Base-by-base conservation (phyloP, 1,140 invertebrate species). In the Ephestia elutella region DNA sequence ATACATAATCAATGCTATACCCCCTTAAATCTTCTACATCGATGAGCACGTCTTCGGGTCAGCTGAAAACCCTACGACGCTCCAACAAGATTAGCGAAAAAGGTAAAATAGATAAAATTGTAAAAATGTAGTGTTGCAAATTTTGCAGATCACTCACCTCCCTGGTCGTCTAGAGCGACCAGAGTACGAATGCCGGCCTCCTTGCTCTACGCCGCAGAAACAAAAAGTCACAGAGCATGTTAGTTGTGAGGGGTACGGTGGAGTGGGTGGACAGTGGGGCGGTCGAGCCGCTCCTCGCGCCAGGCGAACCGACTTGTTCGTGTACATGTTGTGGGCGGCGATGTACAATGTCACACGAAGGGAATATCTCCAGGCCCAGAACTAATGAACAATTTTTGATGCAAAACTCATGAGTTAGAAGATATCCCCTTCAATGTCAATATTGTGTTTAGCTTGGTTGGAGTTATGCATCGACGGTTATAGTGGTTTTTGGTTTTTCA, bases 101-200 rank as follows among this genome's bases (percentile, higher is more conserved):
- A 86, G 68, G 75, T 80, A 87, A 83, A 86, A 83, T 78, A 86
- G 73, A 83, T 76, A 85, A 87, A 87, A 82, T 75, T 86, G 81
- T 84, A 87, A 87, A 83, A 86, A 83, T 86, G 82, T 85, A 86
- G 88, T 85, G 89, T 86, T 86, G 87, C 78, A 76, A 86, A 78
- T 73, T 80, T 81, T 82, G 82, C 77, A 82, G 85, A 89, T 90
- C 90, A 96, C 95, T 96, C 94, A 98, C 97, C 97, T 96, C 97
- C 97, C 94, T 99, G 97, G 93, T 98, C 96, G 92, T 99, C 97
- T 91, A 99, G 94, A 92, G 97, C 97, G 91, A 98, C 97, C 93
- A 99, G 94, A 92, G 97, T 98, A 89, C 97, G 96, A 92, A 99
- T 98, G 91, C 97, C 98, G 90, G 97, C 97, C 93, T 99, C 98